These are phyloP conservation scores for Mirza zaza DNA, from an alignment of 2,113 vertebrate genomes.

Conservation along the genomic window DNA sequence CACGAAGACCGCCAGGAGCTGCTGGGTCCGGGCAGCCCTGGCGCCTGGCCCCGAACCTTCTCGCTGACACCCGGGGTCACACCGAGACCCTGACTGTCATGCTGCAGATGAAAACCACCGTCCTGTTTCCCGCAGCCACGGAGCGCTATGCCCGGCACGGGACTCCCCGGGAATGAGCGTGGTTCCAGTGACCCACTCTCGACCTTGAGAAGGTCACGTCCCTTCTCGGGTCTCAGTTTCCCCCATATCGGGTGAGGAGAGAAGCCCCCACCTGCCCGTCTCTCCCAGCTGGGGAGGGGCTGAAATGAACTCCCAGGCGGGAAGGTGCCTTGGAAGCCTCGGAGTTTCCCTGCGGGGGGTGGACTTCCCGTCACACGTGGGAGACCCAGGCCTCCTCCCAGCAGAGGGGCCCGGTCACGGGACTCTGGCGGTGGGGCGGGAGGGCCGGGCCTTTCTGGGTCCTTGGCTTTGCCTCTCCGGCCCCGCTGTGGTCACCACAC, in stretches of 20 bases:
- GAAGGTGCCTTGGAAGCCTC: neutral
- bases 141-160: neutral
- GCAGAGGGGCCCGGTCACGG: neutral
- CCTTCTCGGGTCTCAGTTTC: neutral
- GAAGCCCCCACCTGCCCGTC: neutral
- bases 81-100: rapidly evolving
- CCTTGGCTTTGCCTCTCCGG: neutral
- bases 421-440: neutral
- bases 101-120: no score
- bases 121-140: rapidly evolving
- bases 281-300: neutral
- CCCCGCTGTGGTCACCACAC: neutral
- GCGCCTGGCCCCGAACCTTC: neutral
- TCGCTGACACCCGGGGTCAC: neutral
- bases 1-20: no score
- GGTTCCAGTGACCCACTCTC: neutral
- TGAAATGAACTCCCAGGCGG: neutral
- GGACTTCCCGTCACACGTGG: neutral
- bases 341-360: neutral
- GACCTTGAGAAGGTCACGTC: neutral
- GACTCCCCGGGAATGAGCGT: rapidly evolving
- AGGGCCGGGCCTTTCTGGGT: neutral
- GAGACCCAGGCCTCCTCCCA: rapidly evolving
- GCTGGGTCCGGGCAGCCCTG: neutral
- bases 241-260: no score